Base-by-base conservation (phyloP, 2,113 vertebrate genomes). In the Lathamus discolor region DNA sequence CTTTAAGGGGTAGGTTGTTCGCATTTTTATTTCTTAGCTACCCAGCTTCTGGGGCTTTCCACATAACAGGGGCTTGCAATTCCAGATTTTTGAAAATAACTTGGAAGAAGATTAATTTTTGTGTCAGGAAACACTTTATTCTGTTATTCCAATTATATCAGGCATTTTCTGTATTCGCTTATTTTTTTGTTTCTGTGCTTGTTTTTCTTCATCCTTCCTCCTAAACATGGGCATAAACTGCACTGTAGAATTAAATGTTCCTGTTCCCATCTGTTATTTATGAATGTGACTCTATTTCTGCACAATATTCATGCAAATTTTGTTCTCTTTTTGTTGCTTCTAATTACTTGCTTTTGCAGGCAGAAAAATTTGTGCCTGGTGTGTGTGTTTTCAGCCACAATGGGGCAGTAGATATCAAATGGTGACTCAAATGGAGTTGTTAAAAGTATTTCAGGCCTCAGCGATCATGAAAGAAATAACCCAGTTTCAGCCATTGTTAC, bases 321-420 rank as follows among this genome's bases (percentile, higher is more conserved):
- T 54, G 66, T 37, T 35, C 4, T 48, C 6, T 68, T 44, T 70
- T 75, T 48, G 48, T 41, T 88, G 37, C 18, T 73, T 77, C 12
- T 55, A 57, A 70, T 83, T 35, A 70, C 39, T 62, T 55, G 31
- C 12, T 44, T 72, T 72, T 64, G 18, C 18, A 31, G 5, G 3
- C 0, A 0, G n/a, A 37, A 31, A 23, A 24, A 3, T 2, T 54
- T 31, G 7, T 81, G 31, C 5, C 3, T 27, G 48, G 12, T 2
- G 2, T n/a, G 20, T 28, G n/a, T 75, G n/a, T 59, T 75, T 88
- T 39, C 39, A 77, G 41, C 63, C 59, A 57, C 35, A 37, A 39
- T 54, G 41, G 28, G 39, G 13, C 83, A 59, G 29, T 41, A 28
- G 44, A 20, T 62, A 46, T 9, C 17, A 61, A 69, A 23, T 13